Conservation (phyloP, 2,888 invertebrate species). For the Diaprepes abbreviatus region DNA sequence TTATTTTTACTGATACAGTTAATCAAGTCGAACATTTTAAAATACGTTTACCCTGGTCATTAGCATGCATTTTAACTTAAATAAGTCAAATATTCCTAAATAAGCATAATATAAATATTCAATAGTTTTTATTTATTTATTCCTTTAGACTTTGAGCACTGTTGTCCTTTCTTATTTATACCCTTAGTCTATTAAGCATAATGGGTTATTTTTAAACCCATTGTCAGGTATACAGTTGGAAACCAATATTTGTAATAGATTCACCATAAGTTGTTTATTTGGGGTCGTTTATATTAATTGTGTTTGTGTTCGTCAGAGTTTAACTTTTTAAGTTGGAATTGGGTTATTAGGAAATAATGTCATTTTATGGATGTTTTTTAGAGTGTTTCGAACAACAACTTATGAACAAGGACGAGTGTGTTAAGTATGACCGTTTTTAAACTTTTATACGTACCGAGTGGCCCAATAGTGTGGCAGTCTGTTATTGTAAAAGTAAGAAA, state of each 20-base stretch:
- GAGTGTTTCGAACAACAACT: no score
- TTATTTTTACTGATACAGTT: conserved; percentile 1
- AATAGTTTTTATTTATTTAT: conserved; percentile 17
- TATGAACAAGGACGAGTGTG: no score
- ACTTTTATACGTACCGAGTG: no score
- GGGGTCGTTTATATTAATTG: not conserved
- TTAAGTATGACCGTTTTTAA: no score
- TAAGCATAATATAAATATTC: conserved; percentile 12
- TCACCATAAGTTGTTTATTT: conserved; percentile 14
- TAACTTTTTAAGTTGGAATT: no score
- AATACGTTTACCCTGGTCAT: not conserved
- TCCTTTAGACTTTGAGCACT: conserved; percentile 7
- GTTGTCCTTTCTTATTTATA: conserved; percentile 4
- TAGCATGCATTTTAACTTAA: conserved; percentile 16
- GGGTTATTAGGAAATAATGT: no score
- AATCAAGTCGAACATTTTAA: not conserved
- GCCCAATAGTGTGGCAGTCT: no score
- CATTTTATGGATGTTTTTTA: no score
- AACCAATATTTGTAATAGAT: conserved; percentile 11
- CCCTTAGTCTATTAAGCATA: not conserved
- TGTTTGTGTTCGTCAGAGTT: no score
- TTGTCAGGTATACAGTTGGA: conserved; percentile 20
- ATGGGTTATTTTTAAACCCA: conserved; percentile 12
- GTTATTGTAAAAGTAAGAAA: no score
- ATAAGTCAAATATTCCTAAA: conserved; percentile 16